Base-by-base conservation (phyloP, 2,888 invertebrate species). In the Psylliodes chrysocephalus region DNA sequence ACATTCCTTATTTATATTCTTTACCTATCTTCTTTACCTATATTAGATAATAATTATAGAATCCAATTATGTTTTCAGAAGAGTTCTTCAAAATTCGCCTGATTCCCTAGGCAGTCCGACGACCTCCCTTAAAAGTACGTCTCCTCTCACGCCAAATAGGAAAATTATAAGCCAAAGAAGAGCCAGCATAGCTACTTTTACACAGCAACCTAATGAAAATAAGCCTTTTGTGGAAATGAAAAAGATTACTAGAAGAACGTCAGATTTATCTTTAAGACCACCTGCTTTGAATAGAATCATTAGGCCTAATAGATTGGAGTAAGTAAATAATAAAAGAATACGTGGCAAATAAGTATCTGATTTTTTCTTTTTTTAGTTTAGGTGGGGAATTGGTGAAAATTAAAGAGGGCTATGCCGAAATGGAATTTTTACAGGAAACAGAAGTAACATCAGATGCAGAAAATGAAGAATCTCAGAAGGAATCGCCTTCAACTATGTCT, bases 171-270 rank as follows among this genome's bases (percentile, higher is more conserved):
- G 82, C 71, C 82, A 81, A 72, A 80, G 86, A 73, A 80, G 87
- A 70, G 86, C 86, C 54, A 86, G 86, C 72, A 85, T 86, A 64
- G 86, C 86, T 5, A 83, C 85, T 54, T 83, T 85, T 66, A 82
- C 83, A 15, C 83, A 85, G 71, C 82, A 83, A 35, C 22, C 47
- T 12, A 52, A 52, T n/a, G 60, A 67, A 33, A 40, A 15, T 25
- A 60, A 59, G 10, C 49, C 56, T 7, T 38, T 49, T 22, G 18
- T 64, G 12, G 67, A 67, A 30, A 18, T 55, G 7, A 73, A 75
- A 60, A 80, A 75, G 67, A 71, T 80, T 40, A 72, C 74, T 10
- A 74, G 81, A 49, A 74, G 82, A 69, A 78, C 75, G 8, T 79
- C 82, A 1, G 81, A 82, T 67, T 67, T 80, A 63, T 72, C 77